Conservation (phyloP, 1,140 invertebrate species). For the Rhyzopertha dominica region DNA sequence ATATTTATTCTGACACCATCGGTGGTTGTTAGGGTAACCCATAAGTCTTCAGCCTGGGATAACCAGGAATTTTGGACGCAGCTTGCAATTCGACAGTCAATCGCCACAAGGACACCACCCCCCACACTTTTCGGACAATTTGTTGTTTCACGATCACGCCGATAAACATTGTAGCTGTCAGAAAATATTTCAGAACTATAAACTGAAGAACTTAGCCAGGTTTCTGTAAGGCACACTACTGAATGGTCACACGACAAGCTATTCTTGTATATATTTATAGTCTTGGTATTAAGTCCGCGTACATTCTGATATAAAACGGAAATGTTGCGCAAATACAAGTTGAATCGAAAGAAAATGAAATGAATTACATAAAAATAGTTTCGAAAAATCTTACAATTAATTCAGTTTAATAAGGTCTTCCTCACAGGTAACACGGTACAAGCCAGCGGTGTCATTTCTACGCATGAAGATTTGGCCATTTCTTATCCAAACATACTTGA, state of each 20-base stretch:
- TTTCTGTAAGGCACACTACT: background rate
- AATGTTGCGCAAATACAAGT: background rate
- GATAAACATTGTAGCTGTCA: slow-evolving; percentile 1
- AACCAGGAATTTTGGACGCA: too few relatives aligned
- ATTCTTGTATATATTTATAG: background rate
- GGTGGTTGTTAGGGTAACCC: too few relatives aligned
- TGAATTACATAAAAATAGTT: too few relatives aligned
- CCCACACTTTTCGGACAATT: background rate
- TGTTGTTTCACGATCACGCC: slow-evolving; percentile 1
- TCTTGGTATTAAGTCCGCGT: background rate
- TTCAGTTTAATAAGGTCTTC: background rate
- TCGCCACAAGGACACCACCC: background rate
- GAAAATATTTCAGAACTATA: background rate
- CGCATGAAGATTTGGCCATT: background rate
- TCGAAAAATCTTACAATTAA: too few relatives aligned
- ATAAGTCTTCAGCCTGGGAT: too few relatives aligned
- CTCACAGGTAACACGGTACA: background rate
- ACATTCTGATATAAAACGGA: slow-evolving; percentile 7
- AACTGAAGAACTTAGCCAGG: background rate
- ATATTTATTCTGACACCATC: too few relatives aligned
- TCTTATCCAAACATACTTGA: slow-evolving; percentile 4
- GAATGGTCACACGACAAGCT: background rate
- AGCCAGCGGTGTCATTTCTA: background rate
- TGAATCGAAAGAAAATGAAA: background rate
- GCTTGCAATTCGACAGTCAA: too few relatives aligned